A percentile compares a stretch with the other conserved stretches of the same genome.
These are phyloP conservation scores for Drosophila gunungcola DNA, from an alignment of 1,140 invertebrate species.

Conservation along the genomic window DNA sequence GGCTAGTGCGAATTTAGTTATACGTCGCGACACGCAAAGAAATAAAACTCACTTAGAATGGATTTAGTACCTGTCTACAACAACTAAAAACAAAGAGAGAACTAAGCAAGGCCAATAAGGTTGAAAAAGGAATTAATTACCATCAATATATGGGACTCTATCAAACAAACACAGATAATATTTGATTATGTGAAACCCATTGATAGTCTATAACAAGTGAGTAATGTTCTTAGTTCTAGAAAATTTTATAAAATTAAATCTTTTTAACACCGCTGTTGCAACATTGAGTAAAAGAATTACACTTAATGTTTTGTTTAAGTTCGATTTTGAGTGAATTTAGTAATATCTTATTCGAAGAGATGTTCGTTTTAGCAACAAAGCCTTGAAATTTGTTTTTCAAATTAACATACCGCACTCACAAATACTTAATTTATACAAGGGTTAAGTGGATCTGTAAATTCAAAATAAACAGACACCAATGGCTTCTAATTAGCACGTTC, in stretches of 20 bases:
- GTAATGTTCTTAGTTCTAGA: too few relatives aligned
- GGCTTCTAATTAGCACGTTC: conserved; percentile 24
- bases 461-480: background rate
- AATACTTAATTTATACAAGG: conserved; percentile 14
- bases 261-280: too few relatives aligned
- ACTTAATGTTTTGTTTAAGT: too few relatives aligned
- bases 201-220: too few relatives aligned
- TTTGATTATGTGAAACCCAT: too few relatives aligned
- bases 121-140: background rate
- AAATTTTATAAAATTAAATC: too few relatives aligned
- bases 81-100: background rate
- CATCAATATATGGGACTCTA: background rate
- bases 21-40: conserved; percentile 24
- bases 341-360: too few relatives aligned
- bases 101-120: background rate
- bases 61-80: conserved; percentile 14
- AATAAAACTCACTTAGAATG: conserved; percentile 13
- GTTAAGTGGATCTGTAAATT: conserved; percentile 2
- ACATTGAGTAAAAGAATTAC: too few relatives aligned
- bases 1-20: conserved; percentile 21
- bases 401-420: conserved; percentile 7
- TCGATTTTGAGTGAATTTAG: too few relatives aligned
- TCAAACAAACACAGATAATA: too few relatives aligned
- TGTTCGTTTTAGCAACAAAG: background rate
- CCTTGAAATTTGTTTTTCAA: conserved; percentile 1